A percentile compares a stretch with the other conserved stretches of the same genome.
These are phyloP conservation scores for Busseola fusca DNA, from an alignment of 2,888 invertebrate species.

Conservation along the genomic window DNA sequence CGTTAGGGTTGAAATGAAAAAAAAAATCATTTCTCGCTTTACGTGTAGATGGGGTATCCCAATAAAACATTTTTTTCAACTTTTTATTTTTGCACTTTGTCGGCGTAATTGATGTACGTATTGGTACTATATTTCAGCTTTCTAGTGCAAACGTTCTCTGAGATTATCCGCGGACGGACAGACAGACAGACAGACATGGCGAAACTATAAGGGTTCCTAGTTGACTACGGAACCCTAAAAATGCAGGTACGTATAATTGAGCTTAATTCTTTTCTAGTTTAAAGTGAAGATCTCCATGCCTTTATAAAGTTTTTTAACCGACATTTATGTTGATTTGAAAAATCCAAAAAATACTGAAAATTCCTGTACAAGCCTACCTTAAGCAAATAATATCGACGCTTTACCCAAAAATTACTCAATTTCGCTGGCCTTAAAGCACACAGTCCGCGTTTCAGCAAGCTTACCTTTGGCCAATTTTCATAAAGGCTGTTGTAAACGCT, in stretches of 20 bases:
- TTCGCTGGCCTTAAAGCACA: conserved; percentile 9
- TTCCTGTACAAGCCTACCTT: neutral
- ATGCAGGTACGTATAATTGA: neutral
- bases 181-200: too few species aligned
- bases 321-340: neutral
- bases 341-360: neutral
- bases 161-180: too few species aligned
- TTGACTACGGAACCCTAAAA: too few species aligned
- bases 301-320: neutral
- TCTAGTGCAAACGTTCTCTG: too few species aligned
- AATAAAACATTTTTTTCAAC: too few species aligned
- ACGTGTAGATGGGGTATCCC: too few species aligned
- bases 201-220: too few species aligned
- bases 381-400: neutral
- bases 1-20: too few species aligned
- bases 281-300: neutral
- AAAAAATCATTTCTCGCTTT: too few species aligned
- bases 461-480: conserved; percentile 48
- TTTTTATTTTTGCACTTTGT: too few species aligned
- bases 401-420: conserved; percentile 10
- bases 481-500: conserved; percentile 56
- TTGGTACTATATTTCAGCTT: too few species aligned
- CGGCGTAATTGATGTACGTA: too few species aligned
- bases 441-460: conserved; percentile 21
- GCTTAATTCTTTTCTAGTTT: neutral